Evolutionary conservation across 2,797 vertebrate genomes (phyloP).

Genomic region (Benthosema pterotum): DNA sequence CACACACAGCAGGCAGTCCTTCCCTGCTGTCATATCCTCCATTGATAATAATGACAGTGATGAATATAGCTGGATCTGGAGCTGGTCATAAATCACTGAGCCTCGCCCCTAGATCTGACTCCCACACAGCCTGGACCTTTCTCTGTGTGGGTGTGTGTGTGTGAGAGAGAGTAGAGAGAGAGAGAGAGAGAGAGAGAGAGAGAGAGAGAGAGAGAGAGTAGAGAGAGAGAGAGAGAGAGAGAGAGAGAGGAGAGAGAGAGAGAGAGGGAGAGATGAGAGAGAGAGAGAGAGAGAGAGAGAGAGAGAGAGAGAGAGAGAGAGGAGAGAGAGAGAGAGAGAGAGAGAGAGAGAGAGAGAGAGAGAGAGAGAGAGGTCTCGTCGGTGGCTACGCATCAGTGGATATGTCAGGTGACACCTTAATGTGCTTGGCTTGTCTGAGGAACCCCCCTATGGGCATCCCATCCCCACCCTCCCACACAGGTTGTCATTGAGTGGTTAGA

Average conservation of each 20-base stretch:
- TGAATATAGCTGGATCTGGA: constrained; percentile 67
- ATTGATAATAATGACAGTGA: constrained; percentile 78
- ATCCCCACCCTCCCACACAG: background rate
- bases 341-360: too few species aligned
- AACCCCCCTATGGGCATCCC: constrained; percentile 49
- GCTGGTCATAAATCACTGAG: constrained; percentile 71
- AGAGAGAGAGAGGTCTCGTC: constrained; percentile 35
- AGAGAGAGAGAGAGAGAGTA: too few species aligned
- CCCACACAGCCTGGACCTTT: constrained; percentile 37
- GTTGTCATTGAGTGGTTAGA: too few species aligned
- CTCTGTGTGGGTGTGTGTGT: background rate
- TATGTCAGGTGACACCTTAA: constrained; percentile 78
- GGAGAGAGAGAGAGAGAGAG: too few species aligned
- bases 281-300: too few species aligned
- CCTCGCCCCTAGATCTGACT: constrained; percentile 60
- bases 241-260: too few species aligned
- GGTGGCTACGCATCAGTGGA: constrained; percentile 66
- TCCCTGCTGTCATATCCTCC: constrained; percentile 67
- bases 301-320: too few species aligned
- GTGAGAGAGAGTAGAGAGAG: too few species aligned
- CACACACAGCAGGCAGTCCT: constrained; percentile 39
- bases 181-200: too few species aligned
- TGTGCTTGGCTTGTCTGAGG: constrained; percentile 75
- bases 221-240: too few species aligned
- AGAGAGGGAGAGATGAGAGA: too few species aligned